Conservation (phyloP, 2,113 vertebrate genomes). For the Megalops atlanticus region DNA sequence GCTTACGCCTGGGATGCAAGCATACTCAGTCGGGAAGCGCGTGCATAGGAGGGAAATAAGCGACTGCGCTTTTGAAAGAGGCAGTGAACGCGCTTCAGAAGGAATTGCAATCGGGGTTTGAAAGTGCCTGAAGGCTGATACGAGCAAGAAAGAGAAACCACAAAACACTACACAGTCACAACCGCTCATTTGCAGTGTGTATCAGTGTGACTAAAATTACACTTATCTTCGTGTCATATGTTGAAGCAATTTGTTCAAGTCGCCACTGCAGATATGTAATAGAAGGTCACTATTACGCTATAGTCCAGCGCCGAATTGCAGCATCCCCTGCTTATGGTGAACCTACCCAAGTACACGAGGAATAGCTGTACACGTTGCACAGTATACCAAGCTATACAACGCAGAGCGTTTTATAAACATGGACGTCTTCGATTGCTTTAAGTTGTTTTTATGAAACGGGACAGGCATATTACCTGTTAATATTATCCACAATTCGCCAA, state of each 20-base stretch:
- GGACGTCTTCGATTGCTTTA: too few relatives aligned
- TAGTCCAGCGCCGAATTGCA: too few relatives aligned
- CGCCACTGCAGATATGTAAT: background rate
- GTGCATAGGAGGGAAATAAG: background rate
- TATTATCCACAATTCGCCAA: too few relatives aligned
- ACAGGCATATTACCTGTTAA: too few relatives aligned
- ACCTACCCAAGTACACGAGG: too few relatives aligned
- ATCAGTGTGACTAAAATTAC: background rate
- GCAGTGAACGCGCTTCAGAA: background rate
- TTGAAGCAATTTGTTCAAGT: background rate
- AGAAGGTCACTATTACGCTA: background rate
- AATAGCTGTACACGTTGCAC: too few relatives aligned
- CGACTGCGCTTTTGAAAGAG: background rate
- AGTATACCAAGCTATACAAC: too few relatives aligned
- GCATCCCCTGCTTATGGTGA: too few relatives aligned
- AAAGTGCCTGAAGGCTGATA: background rate
- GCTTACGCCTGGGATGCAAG: background rate
- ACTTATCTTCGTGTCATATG: too few relatives aligned
- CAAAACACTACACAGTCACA: too few relatives aligned
- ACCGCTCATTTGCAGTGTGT: background rate
- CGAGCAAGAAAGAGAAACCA: background rate
- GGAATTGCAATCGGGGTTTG: background rate
- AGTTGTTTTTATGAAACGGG: too few relatives aligned
- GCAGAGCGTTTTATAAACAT: too few relatives aligned
- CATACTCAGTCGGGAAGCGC: background rate